Base-by-base conservation (phyloP, 2,888 invertebrate genomes). In the Stomorhina lunata region DNA sequence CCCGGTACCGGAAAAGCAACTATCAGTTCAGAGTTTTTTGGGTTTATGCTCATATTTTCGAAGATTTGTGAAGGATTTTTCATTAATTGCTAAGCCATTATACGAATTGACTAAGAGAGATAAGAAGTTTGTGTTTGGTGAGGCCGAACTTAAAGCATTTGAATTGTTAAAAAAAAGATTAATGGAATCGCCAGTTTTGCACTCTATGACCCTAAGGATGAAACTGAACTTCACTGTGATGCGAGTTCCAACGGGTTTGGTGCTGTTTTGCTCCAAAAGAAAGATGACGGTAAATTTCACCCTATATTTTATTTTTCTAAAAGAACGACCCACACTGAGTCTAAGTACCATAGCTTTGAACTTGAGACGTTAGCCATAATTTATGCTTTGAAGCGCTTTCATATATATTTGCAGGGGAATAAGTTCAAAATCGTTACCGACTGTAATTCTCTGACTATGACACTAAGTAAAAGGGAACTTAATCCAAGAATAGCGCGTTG, bases 301-400 rank as follows among this genome's bases (percentile, higher is more conserved):
- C n/a, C n/a, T n/a, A n/a, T n/a, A n/a, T n/a, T n/a, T n/a, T n/a
- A n/a, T n/a, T n/a, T n/a, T n/a, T n/a, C n/a, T n/a, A n/a, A n/a
- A n/a, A n/a, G n/a, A n/a, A n/a, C n/a, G n/a, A 10, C 43, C 5
- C 5, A 43, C 12, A n/a, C 10, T 10, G 15, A 43, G n/a, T 15
- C 27, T 27, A 48, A 32, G 7, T 32, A 6, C 25, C 20, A 34
- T 48, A 48, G 25, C 48, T 45, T 32, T 48, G 66, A 45, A 48
- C 15, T 66, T 12, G 66, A 66, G 45, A 66, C 66, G 7, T 9
- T 48, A 22, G 45, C 66, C 9, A 66, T 45, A 66, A 29, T 66
- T 27, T 10, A 66, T 7, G 71, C 34, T 10, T 25, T 55, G 29
- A 20, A 43, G 32, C 22, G 55, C 2, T 63, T 63, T 40, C 37